phyloP scores from a whole-genome alignment of 1,140 invertebrate species.

The Melipona quadrifasciata region DNA sequence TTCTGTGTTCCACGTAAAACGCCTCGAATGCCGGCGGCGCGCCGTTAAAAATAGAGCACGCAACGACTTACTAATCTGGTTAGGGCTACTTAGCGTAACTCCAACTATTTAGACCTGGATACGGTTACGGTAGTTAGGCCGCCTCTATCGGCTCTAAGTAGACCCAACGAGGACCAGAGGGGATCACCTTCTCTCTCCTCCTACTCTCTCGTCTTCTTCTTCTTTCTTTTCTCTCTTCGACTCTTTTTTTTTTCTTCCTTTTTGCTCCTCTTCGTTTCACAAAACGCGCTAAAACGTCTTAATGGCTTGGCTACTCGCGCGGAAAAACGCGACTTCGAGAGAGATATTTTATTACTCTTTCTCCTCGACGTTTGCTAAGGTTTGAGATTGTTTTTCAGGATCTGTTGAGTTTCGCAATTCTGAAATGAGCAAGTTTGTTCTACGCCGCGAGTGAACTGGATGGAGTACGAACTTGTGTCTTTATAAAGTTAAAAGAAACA shows the following conservation, averaged over 20 bases:
- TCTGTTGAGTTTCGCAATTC: no score
- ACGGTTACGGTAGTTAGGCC: slow-evolving; percentile 73
- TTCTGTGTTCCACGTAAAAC: slow-evolving; percentile 54
- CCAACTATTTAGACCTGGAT: slow-evolving; percentile 81
- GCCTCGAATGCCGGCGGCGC: slow-evolving; percentile 53
- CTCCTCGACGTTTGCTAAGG: not conserved
- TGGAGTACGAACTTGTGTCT: no score
- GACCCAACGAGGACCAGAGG: slow-evolving; percentile 17
- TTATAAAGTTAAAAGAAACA: no score
- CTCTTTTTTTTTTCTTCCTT: not conserved
- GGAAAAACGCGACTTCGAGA: slow-evolving; percentile 54
- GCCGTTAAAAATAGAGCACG: slow-evolving; percentile 81
- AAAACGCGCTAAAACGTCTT: slow-evolving; percentile 79
- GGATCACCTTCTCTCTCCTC: not conserved
- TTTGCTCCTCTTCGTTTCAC: slow-evolving; percentile 56
- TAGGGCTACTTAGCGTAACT: slow-evolving; percentile 81
- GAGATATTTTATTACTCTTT: not conserved
- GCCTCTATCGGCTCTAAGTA: slow-evolving; percentile 60
- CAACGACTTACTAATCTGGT: slow-evolving; percentile 82
- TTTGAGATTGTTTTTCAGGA: not conserved
- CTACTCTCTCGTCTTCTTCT: not conserved
- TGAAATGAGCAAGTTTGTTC: no score
- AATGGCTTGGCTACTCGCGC: slow-evolving; percentile 59
- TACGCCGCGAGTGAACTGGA: no score
- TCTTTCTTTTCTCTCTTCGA: not conserved